Evolutionary conservation across 2,888 invertebrate genomes (phyloP).

Genomic region (Philaethria dido): DNA sequence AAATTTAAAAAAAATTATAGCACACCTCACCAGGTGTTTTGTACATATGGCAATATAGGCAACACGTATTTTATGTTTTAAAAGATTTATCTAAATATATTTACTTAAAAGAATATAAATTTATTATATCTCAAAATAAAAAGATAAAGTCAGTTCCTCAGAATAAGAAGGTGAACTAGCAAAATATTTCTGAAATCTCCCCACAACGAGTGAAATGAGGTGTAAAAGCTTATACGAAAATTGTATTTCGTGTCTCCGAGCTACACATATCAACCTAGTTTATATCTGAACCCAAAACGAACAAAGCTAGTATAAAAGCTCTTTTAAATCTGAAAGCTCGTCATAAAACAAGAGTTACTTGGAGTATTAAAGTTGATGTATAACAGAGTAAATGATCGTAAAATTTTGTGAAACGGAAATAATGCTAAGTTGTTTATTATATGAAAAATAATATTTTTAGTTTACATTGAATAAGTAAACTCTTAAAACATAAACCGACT

Average conservation of each 20-base stretch:
- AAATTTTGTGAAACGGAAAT: constrained; percentile 26
- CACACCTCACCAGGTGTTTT: too few species aligned
- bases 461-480: background rate
- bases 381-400: constrained; percentile 16
- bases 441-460: background rate
- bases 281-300: constrained; percentile 15
- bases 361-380: constrained; percentile 13
- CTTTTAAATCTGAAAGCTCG: constrained; percentile 18
- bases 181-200: background rate
- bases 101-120: background rate
- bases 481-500: too few species aligned
- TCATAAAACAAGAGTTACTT: constrained; percentile 20
- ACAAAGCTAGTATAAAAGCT: constrained; percentile 5
- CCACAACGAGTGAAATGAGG: constrained; percentile 2
- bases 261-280: constrained; percentile 17
- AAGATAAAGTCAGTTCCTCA: background rate
- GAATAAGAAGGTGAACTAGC: background rate
- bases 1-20: too few species aligned
- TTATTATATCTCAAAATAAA: background rate
- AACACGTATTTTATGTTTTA: too few species aligned
- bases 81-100: too few species aligned
- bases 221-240: constrained; percentile 13
- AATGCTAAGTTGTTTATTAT: background rate
- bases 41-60: too few species aligned
- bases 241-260: constrained; percentile 15